A percentile compares a stretch with the other conserved stretches of the same genome.
phyloP scores from a whole-genome alignment of 1,140 invertebrate genomes.

The Anastatus disparis region DNA sequence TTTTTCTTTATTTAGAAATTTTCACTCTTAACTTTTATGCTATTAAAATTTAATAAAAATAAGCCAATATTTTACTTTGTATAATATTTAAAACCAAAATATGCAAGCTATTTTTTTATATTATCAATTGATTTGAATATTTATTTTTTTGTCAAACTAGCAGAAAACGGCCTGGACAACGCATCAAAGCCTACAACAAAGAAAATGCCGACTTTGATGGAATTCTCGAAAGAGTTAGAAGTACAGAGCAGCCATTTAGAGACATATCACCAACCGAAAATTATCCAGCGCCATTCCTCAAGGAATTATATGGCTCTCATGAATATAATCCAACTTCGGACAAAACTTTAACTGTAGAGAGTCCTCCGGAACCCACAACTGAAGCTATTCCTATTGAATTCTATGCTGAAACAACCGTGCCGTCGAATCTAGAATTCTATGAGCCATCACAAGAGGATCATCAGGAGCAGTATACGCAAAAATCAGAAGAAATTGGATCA shows the following conservation, averaged over 20 bases:
- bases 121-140: too few species aligned
- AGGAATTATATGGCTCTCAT: slow-evolving; percentile 28
- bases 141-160: background rate
- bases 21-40: background rate
- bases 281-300: slow-evolving; percentile 36
- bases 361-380: slow-evolving; percentile 12
- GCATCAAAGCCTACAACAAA: slow-evolving; percentile 20
- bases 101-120: too few species aligned
- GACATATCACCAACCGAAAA: slow-evolving; percentile 38
- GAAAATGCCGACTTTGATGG: background rate
- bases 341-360: background rate
- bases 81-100: background rate
- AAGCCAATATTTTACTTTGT: background rate
- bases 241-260: slow-evolving; percentile 7
- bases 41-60: background rate
- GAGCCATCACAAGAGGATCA: slow-evolving; percentile 45
- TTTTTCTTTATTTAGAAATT: background rate
- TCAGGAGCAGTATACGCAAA: slow-evolving; percentile 33
- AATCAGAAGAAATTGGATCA: slow-evolving; percentile 44
- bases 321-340: slow-evolving; percentile 21
- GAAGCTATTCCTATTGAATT: slow-evolving; percentile 11
- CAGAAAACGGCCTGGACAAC: slow-evolving; percentile 30
- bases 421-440: slow-evolving; percentile 46
- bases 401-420: slow-evolving; percentile 21
- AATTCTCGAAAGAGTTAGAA: background rate